Base-by-base conservation (phyloP, 2,113 vertebrate species). In the Marmota flaviventris region DNA sequence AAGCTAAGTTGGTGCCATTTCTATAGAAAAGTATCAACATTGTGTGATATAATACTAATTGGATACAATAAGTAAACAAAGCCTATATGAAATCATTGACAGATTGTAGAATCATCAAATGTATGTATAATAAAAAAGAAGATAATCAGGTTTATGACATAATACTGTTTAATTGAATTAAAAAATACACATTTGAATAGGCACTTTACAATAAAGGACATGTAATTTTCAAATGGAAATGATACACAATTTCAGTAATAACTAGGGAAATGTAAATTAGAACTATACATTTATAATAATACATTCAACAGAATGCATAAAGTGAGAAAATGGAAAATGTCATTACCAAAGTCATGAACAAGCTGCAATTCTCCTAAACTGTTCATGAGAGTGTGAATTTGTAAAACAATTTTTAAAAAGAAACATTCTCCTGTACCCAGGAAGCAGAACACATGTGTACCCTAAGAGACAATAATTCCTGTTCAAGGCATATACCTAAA, bases 271-370 rank as follows among this genome's bases (percentile, higher is more conserved):
- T 72, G 22, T 58, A 89, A 86, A 69, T 83, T 78, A 39, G 61
- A 82, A 67, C 1, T 53, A 70, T 8, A 63, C 3, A 53, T 7
- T 1, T 73, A 10, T 42, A 81, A 61, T 13, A 70, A 39, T 7
- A 85, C 4, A 37, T 67, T 85, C 24, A 48, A 39, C 37, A 85
- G 14, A 89, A 88, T 45, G 1, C 4, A 37, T 69, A 65, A 86
- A 77, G 18, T 86, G 5, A 75, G 61, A 92, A 95, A 85, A 93
- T 17, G 72, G 88, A 75, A 88, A 92, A 48, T 56, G 45, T 22
- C 32, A 32, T 70, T 85, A 89, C 2, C 14, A 81, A 79, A 17
- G 20, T 20, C 34, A 18, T 20, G 37, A 69, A 67, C 10, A 76
- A 73, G 20, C 14, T 39, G 5, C 18, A 53, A 2, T 93, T 58